These are phyloP conservation scores for Habroteleia sp. DNA, from an alignment of 2,888 invertebrate species.

Conservation along the genomic window DNA sequence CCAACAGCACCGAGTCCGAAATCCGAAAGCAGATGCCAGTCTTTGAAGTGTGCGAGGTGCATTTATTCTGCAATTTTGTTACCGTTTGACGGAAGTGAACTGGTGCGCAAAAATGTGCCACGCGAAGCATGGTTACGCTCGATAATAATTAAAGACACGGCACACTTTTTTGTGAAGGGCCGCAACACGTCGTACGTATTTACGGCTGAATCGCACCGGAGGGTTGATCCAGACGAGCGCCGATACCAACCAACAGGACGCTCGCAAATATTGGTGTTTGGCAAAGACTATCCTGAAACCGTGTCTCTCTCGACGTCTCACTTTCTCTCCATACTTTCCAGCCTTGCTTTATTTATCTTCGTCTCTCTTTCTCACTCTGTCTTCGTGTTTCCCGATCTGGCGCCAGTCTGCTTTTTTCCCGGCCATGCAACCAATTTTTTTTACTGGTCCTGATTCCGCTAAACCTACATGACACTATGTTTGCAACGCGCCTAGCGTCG, in stretches of 20 bases:
- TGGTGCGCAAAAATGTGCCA: conserved; percentile 29
- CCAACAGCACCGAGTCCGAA: conserved; percentile 12
- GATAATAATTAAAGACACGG: conserved; percentile 65
- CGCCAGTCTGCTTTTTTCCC: conserved; percentile 28
- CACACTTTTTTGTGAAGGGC: conserved; percentile 58
- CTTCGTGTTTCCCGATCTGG: conserved; percentile 58
- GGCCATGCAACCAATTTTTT: conserved; percentile 36
- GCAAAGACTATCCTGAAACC: conserved; percentile 81
- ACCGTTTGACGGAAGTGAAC: conserved; percentile 51
- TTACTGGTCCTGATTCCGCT: conserved; percentile 18
- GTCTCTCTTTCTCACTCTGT: conserved; percentile 60
- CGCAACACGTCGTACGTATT: conserved; percentile 69
- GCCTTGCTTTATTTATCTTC: conserved; percentile 65
- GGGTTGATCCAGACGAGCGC: conserved; percentile 78
- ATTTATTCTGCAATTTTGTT: conserved; percentile 48
- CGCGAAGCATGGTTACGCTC: conserved; percentile 28
- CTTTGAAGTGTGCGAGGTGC: conserved; percentile 40
- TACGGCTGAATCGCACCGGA: conserved; percentile 77
- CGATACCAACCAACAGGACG: conserved; percentile 80
- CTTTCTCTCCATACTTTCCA: conserved; percentile 58
- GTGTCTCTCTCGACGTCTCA: conserved; percentile 76
- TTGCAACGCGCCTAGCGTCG: conserved; percentile 15
- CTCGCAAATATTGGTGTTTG: conserved; percentile 81
- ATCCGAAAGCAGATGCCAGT: conserved; percentile 2
- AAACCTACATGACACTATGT: background rate